phyloP scores from a whole-genome alignment of 2,797 vertebrate genomes.

The Bradypus variegatus region DNA sequence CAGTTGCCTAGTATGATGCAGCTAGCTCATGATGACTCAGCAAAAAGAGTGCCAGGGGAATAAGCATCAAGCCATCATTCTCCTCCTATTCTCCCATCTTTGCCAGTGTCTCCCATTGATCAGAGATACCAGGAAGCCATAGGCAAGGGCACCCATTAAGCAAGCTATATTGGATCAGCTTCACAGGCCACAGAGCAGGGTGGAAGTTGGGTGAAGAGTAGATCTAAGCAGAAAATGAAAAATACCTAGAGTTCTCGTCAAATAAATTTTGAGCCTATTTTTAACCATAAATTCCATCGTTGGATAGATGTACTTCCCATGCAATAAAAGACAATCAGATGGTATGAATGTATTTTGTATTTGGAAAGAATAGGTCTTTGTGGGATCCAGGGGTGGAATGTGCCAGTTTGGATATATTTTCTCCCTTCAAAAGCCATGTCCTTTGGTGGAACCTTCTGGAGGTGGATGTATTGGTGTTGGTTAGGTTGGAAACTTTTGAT shows the following conservation, averaged over 20 bases:
- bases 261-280: neutral
- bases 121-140: neutral
- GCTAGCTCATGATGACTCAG: neutral
- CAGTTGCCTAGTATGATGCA: neutral
- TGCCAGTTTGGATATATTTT: too few species aligned
- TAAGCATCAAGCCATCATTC: neutral
- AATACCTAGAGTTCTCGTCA: neutral
- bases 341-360: too few species aligned
- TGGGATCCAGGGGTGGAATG: too few species aligned
- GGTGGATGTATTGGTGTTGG: too few species aligned
- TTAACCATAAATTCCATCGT: neutral
- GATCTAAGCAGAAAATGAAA: neutral
- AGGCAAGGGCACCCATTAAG: neutral
- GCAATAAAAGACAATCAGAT: neutral
- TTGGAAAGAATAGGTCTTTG: too few species aligned
- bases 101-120: neutral
- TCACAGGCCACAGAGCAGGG: neutral
- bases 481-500: too few species aligned
- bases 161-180: neutral
- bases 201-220: neutral
- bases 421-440: too few species aligned
- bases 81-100: neutral
- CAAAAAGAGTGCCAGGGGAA: neutral
- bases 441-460: too few species aligned
- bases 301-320: neutral